These are phyloP conservation scores for Ophiothrix spiculata DNA, from an alignment of 35 echinoderm and acorn worm species.

Conservation along the genomic window DNA sequence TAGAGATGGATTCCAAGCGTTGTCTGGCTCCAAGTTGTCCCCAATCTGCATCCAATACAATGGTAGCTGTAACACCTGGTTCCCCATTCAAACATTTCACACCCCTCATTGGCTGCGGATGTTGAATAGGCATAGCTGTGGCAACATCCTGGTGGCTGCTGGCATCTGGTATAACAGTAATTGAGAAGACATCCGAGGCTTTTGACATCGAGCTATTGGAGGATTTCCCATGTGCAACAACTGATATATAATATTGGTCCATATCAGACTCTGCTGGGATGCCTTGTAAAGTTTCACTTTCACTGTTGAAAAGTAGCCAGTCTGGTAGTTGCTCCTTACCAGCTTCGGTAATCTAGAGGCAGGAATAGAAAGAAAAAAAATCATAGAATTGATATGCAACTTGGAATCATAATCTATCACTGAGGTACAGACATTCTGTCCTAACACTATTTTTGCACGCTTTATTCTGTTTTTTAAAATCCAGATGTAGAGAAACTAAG, in stretches of 20 bases:
- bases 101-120: constrained; percentile 5
- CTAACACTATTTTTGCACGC: too few species aligned
- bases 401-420: too few species aligned
- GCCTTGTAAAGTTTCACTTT: constrained; percentile 61
- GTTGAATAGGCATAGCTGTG: constrained; percentile 16
- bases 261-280: constrained; percentile 86
- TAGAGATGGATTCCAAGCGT: constrained; percentile 54
- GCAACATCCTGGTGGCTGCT: not conserved
- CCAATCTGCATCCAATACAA: constrained; percentile 97
- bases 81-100: constrained; percentile 60
- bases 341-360: constrained; percentile 77
- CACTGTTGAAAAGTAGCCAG: constrained; percentile 77
- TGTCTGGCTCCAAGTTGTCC: constrained; percentile 53
- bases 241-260: constrained; percentile 84
- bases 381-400: too few species aligned
- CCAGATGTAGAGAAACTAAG: too few species aligned
- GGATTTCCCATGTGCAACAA: constrained; percentile 70
- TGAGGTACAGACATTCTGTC: too few species aligned
- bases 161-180: constrained; percentile 50
- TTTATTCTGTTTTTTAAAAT: too few species aligned
- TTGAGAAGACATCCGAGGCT: constrained; percentile 79
- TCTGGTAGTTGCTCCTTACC: constrained; percentile 64
- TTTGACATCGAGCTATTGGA: constrained; percentile 45
- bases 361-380: constrained; percentile 28
- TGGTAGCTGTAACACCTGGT: constrained; percentile 67